Base-by-base conservation (phyloP, 2,113 vertebrate genomes). In the Chlorodrepanis virens region DNA sequence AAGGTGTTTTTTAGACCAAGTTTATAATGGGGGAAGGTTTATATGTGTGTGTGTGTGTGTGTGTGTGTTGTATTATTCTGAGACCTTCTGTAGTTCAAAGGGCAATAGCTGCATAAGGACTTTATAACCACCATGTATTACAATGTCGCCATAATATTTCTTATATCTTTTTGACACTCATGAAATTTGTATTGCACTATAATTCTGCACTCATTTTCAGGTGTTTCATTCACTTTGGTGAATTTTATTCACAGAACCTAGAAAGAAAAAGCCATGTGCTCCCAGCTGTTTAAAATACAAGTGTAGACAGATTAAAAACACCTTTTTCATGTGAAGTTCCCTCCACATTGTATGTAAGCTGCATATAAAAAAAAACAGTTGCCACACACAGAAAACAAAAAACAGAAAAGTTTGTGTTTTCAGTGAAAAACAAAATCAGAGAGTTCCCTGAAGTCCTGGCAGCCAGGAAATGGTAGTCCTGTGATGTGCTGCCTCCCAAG, bases 101-200 rank as follows among this genome's bases (percentile, higher is more conserved):
- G 4, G 5, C 14, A 69, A 53, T 10, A 76, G 7, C 13, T 1
- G 0, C 0, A 0, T 56, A 25, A 91, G 17, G 44, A 35, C 10
- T 89, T 82, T 68, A 72, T 44, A n/a, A 28, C 11, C 22, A 67
- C 19, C 4, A 63, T 3, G 5, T 74, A 47, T 50, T 78, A 74
- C 12, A 70, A 12, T 17, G 12, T 50, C 29, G 71, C 29, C 1
- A 5, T 57, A 75, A 82, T 74, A 64, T 47, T 82, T 70, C 37
- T 89, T 70, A 3, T 8, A n/a, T 44, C 9, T 76, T 83, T 76
- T 61, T n/a, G 40, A 18, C 10, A 44, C 15, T 83, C 7, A 19
- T 35, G 57, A 20, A 9, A 35, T 60, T 71, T 64, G 12, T 65
- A 18, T 68, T 69, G 15, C 22, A 65, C 14, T 57, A 6, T n/a